Evolutionary conservation across 2,888 invertebrate species (phyloP).

Genomic region (Himalopsyche tibetana): DNA sequence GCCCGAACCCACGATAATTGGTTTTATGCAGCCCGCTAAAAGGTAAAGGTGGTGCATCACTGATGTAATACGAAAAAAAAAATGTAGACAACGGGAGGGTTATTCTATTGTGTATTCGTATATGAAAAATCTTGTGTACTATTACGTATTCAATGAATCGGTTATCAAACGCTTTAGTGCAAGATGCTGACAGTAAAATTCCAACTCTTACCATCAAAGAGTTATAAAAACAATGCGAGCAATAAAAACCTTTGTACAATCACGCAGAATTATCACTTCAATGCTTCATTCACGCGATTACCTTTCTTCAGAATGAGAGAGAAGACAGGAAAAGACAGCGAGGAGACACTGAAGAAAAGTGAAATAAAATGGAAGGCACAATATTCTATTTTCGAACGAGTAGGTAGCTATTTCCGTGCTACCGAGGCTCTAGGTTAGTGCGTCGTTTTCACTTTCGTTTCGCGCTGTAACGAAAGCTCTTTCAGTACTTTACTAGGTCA

Average conservation of each 20-base stretch:
- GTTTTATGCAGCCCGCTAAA: no score
- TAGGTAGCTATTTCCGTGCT: not conserved
- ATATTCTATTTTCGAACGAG: constrained; percentile 21
- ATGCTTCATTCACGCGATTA: constrained; percentile 3
- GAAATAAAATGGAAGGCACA: constrained; percentile 30
- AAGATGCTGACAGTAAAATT: not conserved
- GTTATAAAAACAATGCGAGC: constrained; percentile 6
- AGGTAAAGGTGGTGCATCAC: no score
- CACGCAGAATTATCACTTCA: constrained; percentile 10
- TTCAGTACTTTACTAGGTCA: constrained; percentile 9
- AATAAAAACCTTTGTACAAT: constrained; percentile 34
- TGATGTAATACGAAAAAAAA: no score
- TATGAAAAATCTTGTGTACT: no score
- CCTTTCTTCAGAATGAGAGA: not conserved
- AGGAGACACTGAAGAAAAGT: not conserved
- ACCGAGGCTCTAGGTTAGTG: constrained; percentile 8
- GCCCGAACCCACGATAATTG: no score
- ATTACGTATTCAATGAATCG: no score
- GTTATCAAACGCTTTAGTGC: no score
- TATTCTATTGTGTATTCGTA: no score
- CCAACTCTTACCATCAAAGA: not conserved
- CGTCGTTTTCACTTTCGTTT: constrained; percentile 27
- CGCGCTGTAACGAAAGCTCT: not conserved
- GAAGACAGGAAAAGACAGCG: not conserved
- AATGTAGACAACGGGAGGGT: no score